These are phyloP conservation scores for Anastatus disparis DNA, from an alignment of 1,140 invertebrate species.

Conservation along the genomic window DNA sequence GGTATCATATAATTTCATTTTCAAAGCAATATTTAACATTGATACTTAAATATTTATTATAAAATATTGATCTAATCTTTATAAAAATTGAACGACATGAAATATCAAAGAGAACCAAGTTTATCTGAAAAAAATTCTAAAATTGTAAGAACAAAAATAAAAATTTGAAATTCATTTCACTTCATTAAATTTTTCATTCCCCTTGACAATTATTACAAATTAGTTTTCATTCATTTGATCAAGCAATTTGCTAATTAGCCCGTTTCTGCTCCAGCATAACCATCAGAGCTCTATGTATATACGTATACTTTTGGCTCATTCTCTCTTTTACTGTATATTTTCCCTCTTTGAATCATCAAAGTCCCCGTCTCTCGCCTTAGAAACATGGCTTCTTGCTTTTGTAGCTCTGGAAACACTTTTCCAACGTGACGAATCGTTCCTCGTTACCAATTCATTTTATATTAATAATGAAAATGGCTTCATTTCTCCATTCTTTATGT, in stretches of 20 bases:
- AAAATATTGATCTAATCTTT: too few species aligned
- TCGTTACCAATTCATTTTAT: conserved; percentile 31
- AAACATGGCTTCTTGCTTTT: conserved; percentile 1
- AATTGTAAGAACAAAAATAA: not conserved
- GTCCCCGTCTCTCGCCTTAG: not conserved
- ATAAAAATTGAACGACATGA: too few species aligned
- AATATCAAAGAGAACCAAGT: too few species aligned
- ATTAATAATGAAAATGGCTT: conserved; percentile 5
- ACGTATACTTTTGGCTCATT: too few species aligned
- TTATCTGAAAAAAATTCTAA: too few species aligned
- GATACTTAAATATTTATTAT: too few species aligned
- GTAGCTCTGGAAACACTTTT: not conserved
- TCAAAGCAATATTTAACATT: too few species aligned
- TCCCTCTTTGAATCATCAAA: conserved; percentile 31
- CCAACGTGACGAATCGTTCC: not conserved
- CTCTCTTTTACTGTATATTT: too few species aligned
- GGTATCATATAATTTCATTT: too few species aligned
- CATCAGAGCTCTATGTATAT: not conserved
- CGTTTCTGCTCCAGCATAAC: not conserved
- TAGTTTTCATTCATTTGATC: conserved; percentile 21
- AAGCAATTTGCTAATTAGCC: conserved; percentile 28
- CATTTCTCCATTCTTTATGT: not conserved
- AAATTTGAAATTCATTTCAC: conserved; percentile 2
- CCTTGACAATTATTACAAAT: conserved; percentile 20
- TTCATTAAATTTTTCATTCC: not conserved